Conservation (phyloP, 2,888 invertebrate genomes). For the Euplexia lucipara region DNA sequence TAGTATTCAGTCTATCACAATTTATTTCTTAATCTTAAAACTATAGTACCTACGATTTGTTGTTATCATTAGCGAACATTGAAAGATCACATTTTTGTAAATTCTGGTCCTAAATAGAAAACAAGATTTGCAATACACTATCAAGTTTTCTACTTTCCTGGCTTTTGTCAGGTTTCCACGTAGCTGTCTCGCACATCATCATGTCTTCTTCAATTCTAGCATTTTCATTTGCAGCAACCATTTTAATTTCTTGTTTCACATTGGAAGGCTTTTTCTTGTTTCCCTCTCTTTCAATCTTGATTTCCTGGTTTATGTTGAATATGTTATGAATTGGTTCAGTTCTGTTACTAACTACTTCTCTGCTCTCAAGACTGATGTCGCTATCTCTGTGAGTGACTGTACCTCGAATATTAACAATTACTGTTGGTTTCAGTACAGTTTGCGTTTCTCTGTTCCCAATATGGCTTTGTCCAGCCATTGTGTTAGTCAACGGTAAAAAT, state of each 20-base stretch:
- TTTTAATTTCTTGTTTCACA: slow-evolving; percentile 73
- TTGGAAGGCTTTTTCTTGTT: slow-evolving; percentile 64
- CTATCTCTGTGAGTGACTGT: slow-evolving; percentile 83
- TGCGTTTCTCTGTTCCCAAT: slow-evolving; percentile 87
- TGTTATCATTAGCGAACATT: not conserved
- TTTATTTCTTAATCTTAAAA: slow-evolving; percentile 22
- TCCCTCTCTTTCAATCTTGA: slow-evolving; percentile 78
- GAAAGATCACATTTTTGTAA: not conserved
- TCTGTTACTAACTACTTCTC: slow-evolving; percentile 68
- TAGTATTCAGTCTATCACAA: slow-evolving; percentile 54
- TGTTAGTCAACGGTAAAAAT: slow-evolving; percentile 76
- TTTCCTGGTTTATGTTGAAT: slow-evolving; percentile 88
- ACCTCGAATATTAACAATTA: slow-evolving; percentile 86
- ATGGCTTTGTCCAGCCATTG: slow-evolving; percentile 86
- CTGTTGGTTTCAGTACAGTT: slow-evolving; percentile 87
- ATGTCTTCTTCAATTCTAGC: slow-evolving; percentile 77
- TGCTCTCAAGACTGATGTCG: slow-evolving; percentile 82
- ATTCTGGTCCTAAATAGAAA: slow-evolving; percentile 71
- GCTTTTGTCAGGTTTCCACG: slow-evolving; percentile 68
- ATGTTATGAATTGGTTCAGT: slow-evolving; percentile 77
- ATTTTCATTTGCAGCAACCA: slow-evolving; percentile 64
- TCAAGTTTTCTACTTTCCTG: slow-evolving; percentile 71
- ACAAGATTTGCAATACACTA: slow-evolving; percentile 81
- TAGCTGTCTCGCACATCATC: slow-evolving; percentile 82
- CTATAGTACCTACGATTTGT: not conserved